A percentile compares a stretch with the other conserved stretches of the same genome.
These are phyloP conservation scores for Corvus moneduloides DNA, from an alignment of 2,113 vertebrate species.

Conservation along the genomic window DNA sequence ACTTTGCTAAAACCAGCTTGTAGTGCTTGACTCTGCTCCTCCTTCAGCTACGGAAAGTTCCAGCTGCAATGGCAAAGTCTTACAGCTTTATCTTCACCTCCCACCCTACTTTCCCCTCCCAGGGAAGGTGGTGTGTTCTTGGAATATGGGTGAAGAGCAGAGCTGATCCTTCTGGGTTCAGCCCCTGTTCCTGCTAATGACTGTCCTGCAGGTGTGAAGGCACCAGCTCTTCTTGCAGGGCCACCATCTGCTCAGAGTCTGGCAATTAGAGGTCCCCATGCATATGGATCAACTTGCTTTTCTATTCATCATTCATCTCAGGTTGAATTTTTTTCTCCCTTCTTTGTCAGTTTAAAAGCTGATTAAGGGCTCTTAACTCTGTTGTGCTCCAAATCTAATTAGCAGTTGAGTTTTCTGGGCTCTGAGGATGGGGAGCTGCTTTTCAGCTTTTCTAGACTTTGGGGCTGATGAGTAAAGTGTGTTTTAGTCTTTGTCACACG, in stretches of 20 bases:
- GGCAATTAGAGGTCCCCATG: background rate
- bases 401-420: background rate
- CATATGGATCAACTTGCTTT: background rate
- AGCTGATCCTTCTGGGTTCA: background rate
- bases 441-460: background rate
- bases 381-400: background rate
- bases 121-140: background rate
- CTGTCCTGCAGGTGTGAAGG: constrained; percentile 30
- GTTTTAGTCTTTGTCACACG: background rate
- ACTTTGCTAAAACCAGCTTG: background rate
- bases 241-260: constrained; percentile 14
- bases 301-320: background rate
- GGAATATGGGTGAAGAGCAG: background rate
- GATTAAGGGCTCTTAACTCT: background rate
- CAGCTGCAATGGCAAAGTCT: background rate
- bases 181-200: constrained; percentile 3
- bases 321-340: background rate
- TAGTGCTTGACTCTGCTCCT: background rate
- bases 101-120: background rate
- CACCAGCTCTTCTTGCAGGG: background rate
- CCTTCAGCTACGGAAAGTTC: background rate
- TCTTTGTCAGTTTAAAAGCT: background rate
- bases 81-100: background rate
- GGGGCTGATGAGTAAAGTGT: background rate
- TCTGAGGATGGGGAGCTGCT: background rate